Evolutionary conservation across 2,113 vertebrate genomes (phyloP), one percentile per base, ranked within the genome.

Genomic region (Hemibagrus wyckioides): DNA sequence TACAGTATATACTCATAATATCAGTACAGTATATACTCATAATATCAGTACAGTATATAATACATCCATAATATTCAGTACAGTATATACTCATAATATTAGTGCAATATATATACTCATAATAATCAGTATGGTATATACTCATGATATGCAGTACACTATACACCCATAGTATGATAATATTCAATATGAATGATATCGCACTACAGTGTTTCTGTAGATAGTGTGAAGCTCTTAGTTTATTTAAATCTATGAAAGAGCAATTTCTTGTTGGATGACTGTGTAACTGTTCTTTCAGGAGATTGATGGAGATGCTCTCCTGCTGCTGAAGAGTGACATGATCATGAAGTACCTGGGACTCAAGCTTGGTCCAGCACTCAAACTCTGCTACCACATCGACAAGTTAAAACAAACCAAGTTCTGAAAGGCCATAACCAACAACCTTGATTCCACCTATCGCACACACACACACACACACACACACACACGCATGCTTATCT

Each of bases 341-440:
- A 96, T 99, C 93, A 99, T 99, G 98, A 99, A 99, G 92, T 99
- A 99, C 91, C 93, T 99, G 93, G 98, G 98, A 91, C 95, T 99
- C 90, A 99, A 99, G 94, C 93, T 99, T 89, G 98, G 98, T 75
- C 98, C 98, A 0, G 97, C 98, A 0, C 94, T 99, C 90, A 99
- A 99, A 94, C 97, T 99, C 83, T 99, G 97, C 90, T 97, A 98
- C 94, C 97, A 99, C 92, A 99, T 99, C 13, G 98, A 99, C 92
- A 97, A 97, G 91, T 96, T 99, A 90, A 98, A 97, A 94, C 97
- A 98, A 94, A 92, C 93, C 91, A 97, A 98, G 89, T 96, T 95
- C 93, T 99, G 94, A 28, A 54, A 54, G 75, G 56, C 76, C 54
- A 75, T 65, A 13, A 33, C 44, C 41, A 41, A 19, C 39, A 69